phyloP scores from a whole-genome alignment of 1,140 invertebrate genomes.

The Phthorimaea operculella region DNA sequence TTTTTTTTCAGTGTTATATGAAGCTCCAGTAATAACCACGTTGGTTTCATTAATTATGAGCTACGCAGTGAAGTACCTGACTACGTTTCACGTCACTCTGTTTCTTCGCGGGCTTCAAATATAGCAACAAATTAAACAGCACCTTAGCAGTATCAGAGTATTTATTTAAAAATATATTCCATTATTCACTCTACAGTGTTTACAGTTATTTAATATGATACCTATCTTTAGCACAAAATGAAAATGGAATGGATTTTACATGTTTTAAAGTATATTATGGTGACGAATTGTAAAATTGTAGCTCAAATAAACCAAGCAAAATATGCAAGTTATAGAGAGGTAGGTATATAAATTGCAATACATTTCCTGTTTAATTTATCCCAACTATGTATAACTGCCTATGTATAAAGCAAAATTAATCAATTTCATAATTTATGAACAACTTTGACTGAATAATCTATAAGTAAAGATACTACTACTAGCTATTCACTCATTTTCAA shows the following conservation, averaged over 20 bases:
- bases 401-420: too few species aligned
- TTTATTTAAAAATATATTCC: slow-evolving; percentile 40
- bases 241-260: neutral
- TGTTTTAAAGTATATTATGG: too few species aligned
- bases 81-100: slow-evolving; percentile 31
- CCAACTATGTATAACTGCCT: too few species aligned
- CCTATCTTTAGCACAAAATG: neutral
- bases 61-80: slow-evolving; percentile 25
- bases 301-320: too few species aligned
- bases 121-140: slow-evolving; percentile 17
- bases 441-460: too few species aligned
- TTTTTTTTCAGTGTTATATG: slow-evolving; percentile 44
- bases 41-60: slow-evolving; percentile 20
- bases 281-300: too few species aligned
- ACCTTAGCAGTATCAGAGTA: slow-evolving; percentile 45
- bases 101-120: slow-evolving; percentile 20
- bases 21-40: slow-evolving; percentile 25
- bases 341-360: too few species aligned
- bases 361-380: too few species aligned
- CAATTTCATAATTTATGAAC: too few species aligned
- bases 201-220: neutral
- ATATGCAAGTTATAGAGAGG: too few species aligned
- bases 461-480: too few species aligned
- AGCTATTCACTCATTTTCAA: too few species aligned
- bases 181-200: slow-evolving; percentile 21